Evolutionary conservation across 2,113 vertebrate genomes (phyloP), one percentile per base, ranked within the genome.

Genomic region (Enhydra lutris): DNA sequence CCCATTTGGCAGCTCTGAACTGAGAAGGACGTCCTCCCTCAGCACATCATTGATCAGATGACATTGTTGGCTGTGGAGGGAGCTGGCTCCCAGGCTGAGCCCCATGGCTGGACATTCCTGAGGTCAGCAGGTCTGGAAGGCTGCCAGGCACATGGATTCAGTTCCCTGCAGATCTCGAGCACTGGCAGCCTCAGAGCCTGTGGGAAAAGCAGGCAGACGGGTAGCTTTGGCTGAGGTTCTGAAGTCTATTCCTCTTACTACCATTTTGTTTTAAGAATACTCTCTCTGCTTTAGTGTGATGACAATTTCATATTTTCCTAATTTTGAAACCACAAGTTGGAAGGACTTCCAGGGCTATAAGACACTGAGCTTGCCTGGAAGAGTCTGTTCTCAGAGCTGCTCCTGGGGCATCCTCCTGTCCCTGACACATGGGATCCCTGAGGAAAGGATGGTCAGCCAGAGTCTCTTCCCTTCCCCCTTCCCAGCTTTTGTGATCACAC

Each of bases 121-220:
- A 18, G 57, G 42, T 39, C 61, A 34, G 52, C 3, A 47, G 6
- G 2, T 79, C 45, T 36, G 34, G 2, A n/a, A 42, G 8, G 59
- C 21, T 50, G 20, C 69, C 23, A 76, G 11, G 2, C 7, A 18
- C 1, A 0, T 31, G 29, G 17, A 31, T 4, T 42, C 0, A 31
- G 4, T 31, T 79, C 76, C 45, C 45, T 50, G 8, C 8, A 50
- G 14, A 1, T 8, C 0, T 0, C 0, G 7, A 23, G 42, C 42
- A 31, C 74, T 31, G 26, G 50, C 45, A 45, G 45, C 45, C 45
- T 45, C 45, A 45, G 45, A 45, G 7, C 45, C 45, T 45, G 45
- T 50, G 45, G 74, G 45, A 78, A 78, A 50, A n/a, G 65, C 34
- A 69, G 65, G 3, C 65, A 20, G 65, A 69, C 20, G 17, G 1